These are phyloP conservation scores for Pipra filicauda DNA, from an alignment of 2,113 vertebrate genomes.

Conservation along the genomic window DNA sequence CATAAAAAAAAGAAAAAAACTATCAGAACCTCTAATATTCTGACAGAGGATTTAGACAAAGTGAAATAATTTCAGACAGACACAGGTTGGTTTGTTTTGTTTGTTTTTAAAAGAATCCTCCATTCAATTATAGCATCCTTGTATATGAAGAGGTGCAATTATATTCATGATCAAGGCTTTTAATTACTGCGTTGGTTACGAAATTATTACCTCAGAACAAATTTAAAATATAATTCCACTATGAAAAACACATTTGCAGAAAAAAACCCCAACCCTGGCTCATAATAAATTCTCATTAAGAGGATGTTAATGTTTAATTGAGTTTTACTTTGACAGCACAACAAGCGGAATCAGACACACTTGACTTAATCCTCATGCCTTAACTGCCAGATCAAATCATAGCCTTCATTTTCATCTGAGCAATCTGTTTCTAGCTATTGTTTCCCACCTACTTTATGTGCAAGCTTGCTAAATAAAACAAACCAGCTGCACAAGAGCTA, in stretches of 20 bases:
- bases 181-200: neutral
- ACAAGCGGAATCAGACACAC: slow-evolving; percentile 5
- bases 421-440: slow-evolving; percentile 43
- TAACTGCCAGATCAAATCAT: slow-evolving; percentile 38
- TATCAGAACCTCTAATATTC: neutral
- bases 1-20: neutral
- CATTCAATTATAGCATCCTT: neutral
- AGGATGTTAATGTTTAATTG: neutral
- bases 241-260: neutral
- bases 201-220: neutral
- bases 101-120: neutral
- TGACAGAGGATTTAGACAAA: neutral
- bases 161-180: neutral
- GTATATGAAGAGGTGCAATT: neutral
- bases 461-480: slow-evolving; percentile 42
- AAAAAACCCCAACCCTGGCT: neutral
- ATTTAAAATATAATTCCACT: neutral
- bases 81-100: neutral
- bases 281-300: slow-evolving; percentile 30
- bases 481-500: neutral
- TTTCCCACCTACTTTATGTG: slow-evolving; percentile 20
- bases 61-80: neutral
- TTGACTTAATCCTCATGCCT: slow-evolving; percentile 9
- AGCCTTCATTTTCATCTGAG: neutral
- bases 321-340: neutral